Percentiles rank a stretch among this genome's conserved stretches.
Evolutionary conservation across 2,113 vertebrate species (phyloP).

Genomic region (Sialia sialis): DNA sequence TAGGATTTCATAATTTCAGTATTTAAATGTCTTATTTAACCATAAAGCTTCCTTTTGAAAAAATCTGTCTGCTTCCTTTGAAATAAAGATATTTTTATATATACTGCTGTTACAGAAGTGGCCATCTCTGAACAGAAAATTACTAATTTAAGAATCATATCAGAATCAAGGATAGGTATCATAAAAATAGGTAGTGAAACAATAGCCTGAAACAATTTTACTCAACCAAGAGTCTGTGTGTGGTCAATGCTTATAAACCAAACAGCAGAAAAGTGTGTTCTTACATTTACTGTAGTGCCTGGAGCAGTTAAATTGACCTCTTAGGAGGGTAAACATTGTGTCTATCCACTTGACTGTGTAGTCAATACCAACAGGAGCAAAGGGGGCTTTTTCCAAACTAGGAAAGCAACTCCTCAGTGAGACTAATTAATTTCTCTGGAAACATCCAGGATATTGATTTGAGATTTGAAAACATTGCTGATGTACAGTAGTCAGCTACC

Average conservation of each 20-base stretch:
- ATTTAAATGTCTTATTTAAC: background rate
- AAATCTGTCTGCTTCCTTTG: background rate
- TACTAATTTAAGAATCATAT: background rate
- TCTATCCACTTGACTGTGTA: background rate
- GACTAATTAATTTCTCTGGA: conserved; percentile 69
- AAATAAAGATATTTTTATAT: background rate
- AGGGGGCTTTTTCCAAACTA: background rate
- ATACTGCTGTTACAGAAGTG: background rate
- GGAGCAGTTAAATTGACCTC: conserved; percentile 48
- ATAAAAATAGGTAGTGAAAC: background rate
- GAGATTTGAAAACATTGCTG: conserved; percentile 62
- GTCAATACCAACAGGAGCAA: conserved; percentile 48
- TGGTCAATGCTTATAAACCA: background rate
- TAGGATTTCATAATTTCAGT: background rate
- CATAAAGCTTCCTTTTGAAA: background rate
- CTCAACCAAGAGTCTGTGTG: background rate
- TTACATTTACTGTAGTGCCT: background rate
- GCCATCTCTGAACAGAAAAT: background rate
- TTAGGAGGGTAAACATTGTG: conserved; percentile 35
- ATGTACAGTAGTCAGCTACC: conserved; percentile 21
- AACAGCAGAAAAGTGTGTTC: background rate
- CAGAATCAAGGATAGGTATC: background rate
- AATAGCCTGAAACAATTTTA: background rate
- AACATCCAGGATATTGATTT: conserved; percentile 63
- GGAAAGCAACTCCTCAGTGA: conserved; percentile 50